Evolutionary conservation across 2,888 invertebrate genomes (phyloP), one percentile per base, ranked within the genome.

Genomic region (Geotrupes spiniger): DNA sequence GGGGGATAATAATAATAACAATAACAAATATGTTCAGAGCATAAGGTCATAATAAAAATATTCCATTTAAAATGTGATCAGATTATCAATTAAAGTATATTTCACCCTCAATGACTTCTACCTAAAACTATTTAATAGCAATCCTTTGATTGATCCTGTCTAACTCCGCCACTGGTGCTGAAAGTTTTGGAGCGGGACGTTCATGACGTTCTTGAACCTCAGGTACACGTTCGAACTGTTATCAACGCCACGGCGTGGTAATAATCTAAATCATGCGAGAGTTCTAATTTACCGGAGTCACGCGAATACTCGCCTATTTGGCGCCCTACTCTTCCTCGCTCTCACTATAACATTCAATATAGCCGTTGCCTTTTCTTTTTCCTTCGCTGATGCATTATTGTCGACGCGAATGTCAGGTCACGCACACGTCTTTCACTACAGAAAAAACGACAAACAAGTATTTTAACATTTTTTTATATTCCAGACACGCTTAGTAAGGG

Each of bases 221-320:
- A 29, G 46, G 46, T 36, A 46, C 36, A 36, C 43, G 17, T 12
- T 50, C 50, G 42, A 46, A 46, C 45, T 14, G 40, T 50, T 50
- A 50, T 49, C 50, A 50, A 40, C 50, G 38, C 44, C 43, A 31
- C 37, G 38, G 26, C 50, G 31, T 26, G 42, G 42, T 56, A 56
- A 53, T 58, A 57, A 61, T 61, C 58, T 56, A 59, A 57, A 59
- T 58, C 62, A 61, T 63, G 62, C 61, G 54, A 59, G 58, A 58
- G 57, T 56, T 58, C 59, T 63, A 63, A 63, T 63, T 63, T 57
- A 54, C 57, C 43, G 49, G 39, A 56, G 60, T 61, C 62, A 63
- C 62, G 62, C 62, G 52, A 61, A 49, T 52, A 54, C 52, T 51
- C 56, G 58, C 52, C 62, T 59, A 56, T 60, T 62, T 58, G 62